phyloP scores from a whole-genome alignment of 2,888 invertebrate genomes.

The Anoplius nigerrimus region DNA sequence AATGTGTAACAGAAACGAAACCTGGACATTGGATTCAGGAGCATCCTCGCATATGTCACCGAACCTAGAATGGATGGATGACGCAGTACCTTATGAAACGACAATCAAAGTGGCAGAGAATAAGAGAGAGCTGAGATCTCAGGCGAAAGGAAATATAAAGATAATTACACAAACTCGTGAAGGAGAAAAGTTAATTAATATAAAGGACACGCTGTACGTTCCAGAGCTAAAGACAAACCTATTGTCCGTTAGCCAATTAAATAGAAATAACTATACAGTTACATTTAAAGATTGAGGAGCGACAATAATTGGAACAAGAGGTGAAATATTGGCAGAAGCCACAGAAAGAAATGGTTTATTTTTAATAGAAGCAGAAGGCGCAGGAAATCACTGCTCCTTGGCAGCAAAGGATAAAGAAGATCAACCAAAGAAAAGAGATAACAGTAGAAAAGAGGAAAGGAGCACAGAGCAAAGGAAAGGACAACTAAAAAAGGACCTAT shows the following conservation, averaged over 20 bases:
- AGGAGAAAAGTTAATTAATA: neutral
- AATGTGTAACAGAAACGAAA: too few species aligned
- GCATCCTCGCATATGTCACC: too few species aligned
- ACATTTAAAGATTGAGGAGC: neutral
- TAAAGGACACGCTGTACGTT: constrained; percentile 6
- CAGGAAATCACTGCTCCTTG: too few species aligned
- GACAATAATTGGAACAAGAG: neutral
- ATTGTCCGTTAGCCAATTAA: constrained; percentile 10
- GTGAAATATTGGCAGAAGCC: neutral
- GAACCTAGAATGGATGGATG: too few species aligned
- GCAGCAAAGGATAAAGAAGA: too few species aligned
- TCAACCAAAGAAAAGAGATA: too few species aligned
- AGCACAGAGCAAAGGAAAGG: neutral
- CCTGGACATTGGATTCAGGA: too few species aligned
- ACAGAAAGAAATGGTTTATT: neutral
- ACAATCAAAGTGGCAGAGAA: neutral
- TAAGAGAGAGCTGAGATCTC: neutral
- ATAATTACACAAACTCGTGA: neutral
- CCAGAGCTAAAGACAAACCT: too few species aligned
- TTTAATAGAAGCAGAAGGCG: neutral
- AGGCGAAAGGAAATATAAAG: neutral
- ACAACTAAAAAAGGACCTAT: neutral
- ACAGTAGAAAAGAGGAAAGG: neutral
- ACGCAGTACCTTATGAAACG: too few species aligned
- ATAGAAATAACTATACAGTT: neutral